Base-by-base conservation (phyloP, 2,113 vertebrate species). In the Gadus macrocephalus region DNA sequence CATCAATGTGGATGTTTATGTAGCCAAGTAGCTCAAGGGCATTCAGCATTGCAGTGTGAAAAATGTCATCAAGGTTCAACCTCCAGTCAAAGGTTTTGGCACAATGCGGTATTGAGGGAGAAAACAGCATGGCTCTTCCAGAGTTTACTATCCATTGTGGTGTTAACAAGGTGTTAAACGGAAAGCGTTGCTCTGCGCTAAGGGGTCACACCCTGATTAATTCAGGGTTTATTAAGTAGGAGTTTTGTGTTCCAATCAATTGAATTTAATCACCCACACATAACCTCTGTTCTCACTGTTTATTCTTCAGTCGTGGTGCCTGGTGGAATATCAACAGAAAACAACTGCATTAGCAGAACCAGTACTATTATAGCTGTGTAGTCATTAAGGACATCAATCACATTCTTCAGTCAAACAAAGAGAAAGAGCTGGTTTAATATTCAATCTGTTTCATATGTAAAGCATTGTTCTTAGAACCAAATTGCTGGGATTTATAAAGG, bases 21-120 rank as follows among this genome's bases (percentile, higher is more conserved):
- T 19, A 59, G 56, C 60, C 64, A 14, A 56, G 63, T 49, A 15
- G 75, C 79, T 68, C 25, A 5, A 71, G 73, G 77, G 17, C 55
- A 5, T 64, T 1, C 11, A 69, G 61, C 38, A 76, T 14, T 42
- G n/a, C 64, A 8, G 42, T 55, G 31, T 71, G 72, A 62, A 72
- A 73, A 77, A 83, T 78, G 71, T 78, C 12, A 76, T 77, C 70
- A 78, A 79, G 75, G 53, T 73, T 85, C 84, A 81, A 63, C 66
- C 71, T 74, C 64, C 35, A 61, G 31, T 78, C 62, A 69, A 69
- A 73, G 62, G 68, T 55, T 56, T 28, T 35, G 56, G 11, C 35
- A 4, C n/a, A 20, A 7, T 53, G 28, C 7, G 7, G 64, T 70
- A 62, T 68, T 4, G 64, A 67, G 64, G 8, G 20, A 58, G 15